These are phyloP conservation scores for Temnothorax unifasciatus DNA, from an alignment of 2,888 invertebrate species.

Conservation along the genomic window DNA sequence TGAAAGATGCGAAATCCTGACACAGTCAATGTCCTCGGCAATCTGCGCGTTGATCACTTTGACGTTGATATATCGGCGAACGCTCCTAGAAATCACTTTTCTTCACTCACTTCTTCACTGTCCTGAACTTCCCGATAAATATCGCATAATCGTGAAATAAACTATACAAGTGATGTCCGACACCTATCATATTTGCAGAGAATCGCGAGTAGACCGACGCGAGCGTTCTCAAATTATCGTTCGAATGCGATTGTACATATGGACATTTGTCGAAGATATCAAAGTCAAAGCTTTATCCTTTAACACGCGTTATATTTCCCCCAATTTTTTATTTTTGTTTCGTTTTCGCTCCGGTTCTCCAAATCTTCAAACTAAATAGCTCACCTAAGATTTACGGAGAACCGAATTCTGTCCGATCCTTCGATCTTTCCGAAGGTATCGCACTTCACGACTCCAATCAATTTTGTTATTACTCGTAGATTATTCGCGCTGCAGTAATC, in stretches of 20 bases:
- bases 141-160: conserved; percentile 14
- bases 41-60: neutral
- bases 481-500: neutral
- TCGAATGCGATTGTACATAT: neutral
- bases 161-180: neutral
- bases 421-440: neutral
- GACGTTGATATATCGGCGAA: neutral
- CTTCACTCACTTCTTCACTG: conserved; percentile 70
- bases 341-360: neutral
- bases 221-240: neutral
- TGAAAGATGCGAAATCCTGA: neutral
- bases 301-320: neutral
- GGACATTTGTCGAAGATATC: neutral
- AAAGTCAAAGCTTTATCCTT: neutral
- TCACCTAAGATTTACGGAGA: neutral
- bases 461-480: conserved; percentile 3
- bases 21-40: neutral
- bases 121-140: conserved; percentile 29
- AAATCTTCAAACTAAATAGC: neutral
- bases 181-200: conserved; percentile 25
- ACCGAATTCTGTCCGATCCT: neutral
- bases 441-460: neutral
- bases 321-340: neutral
- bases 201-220: neutral
- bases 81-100: conserved; percentile 19